Evolutionary conservation across 1,140 invertebrate species (phyloP), one percentile per base, ranked within the genome.

Genomic region (Harpegnathos saltator): DNA sequence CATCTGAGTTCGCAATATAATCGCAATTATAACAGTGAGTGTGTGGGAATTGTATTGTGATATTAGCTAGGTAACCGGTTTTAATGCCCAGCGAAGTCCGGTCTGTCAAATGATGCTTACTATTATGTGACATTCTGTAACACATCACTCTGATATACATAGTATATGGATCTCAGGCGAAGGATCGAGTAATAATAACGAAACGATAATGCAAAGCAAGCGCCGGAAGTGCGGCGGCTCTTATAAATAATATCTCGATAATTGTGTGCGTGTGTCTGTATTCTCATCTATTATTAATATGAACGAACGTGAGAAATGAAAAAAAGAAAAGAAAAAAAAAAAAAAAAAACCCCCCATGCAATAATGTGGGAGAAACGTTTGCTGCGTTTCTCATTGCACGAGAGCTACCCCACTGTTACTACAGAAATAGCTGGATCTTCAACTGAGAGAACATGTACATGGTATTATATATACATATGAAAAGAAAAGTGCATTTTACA

Each of bases 81-180:
- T 92, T 93, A 94, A 93, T 94, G 93, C 93, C 93, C 93, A 94
- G 93, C 92, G 92, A 94, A 94, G 90, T 92, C 89, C 91, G 92
- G 92, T 92, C 90, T 93, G 91, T 92, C 86, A 90, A 89, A 91
- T 90, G 85, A 91, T 91, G 91, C 89, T 91, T 91, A 82, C 69
- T 89, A 83, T 89, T 87, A 88, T 89, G 85, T 88, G 89, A 91
- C 71, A 88, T 89, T 87, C 77, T 90, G 86, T 87, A 89, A 89
- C 85, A 89, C 90, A 91, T 91, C 89, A 89, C 89, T 89, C 86
- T 88, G 89, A 87, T 90, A 86, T 85, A 87, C 72, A 80, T 80
- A 81, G 81, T 84, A 85, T 87, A 77, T 85, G 83, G 68, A 86
- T 86, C 86, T 86, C 84, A 84, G 84, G 82, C 85, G 58, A 68